Base-by-base conservation (phyloP, 2,888 invertebrate genomes). In the Plutella xylostella region DNA sequence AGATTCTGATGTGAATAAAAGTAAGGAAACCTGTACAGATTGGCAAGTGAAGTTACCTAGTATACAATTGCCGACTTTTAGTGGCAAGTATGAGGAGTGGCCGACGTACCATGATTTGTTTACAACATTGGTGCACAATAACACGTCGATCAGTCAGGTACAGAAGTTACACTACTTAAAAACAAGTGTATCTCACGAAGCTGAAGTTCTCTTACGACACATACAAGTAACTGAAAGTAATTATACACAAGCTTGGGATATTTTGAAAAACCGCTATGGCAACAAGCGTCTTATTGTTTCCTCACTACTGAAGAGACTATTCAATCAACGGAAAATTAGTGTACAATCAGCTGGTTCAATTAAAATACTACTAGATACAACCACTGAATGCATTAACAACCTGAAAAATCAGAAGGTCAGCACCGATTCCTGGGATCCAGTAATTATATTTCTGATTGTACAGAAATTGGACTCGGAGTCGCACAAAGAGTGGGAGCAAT, bases 391-490 rank as follows among this genome's bases (percentile, higher is more conserved):
- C 22, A 3, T 40, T 15, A 14, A 40, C 7, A 14, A 7, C 11
- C 14, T 40, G 28, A 14, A 25, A 21, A 40, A 22, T n/a, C 2
- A 25, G 22, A 14, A 14, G 2, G 9, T 40, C 2, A 6, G 9
- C 15, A 42, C 42, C 3, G n/a, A n/a, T 30, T 19, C 31, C 17
- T 42, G 42, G 42, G 42, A 38, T 21, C 38, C 38, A 7, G 20
- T 38, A 3, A 41, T 57, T 11, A 48, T 58, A 42, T 55, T 52
- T 48, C 42, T 57, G 7, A 46, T 55, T 0, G 42, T 42, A 6
- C 55, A 55, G 37, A 56, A 54, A 33, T 35, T 55, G 42, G 58
- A 58, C 43, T 47, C 51, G 20, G 55, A 56, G 21, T 41, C 55
- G 37, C 54, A 51, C n/a, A 51, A 49, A 6, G 45, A 50, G 0